phyloP scores from a whole-genome alignment of 2,113 vertebrate genomes.

The Trichomycterus rosablanca region DNA sequence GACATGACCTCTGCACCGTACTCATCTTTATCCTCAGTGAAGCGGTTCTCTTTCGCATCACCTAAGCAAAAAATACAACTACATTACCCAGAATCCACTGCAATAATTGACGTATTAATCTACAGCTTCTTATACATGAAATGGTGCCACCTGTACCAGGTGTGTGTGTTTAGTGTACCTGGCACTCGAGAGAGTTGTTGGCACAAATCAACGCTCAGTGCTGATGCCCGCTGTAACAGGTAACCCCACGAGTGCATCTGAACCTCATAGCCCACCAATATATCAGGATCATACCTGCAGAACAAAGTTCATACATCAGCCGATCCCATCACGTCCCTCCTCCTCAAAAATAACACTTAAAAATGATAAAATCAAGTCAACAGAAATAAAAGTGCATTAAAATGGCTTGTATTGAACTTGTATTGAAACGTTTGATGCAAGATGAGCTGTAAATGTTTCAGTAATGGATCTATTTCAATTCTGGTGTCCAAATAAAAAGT shows the following conservation, averaged over 20 bases:
- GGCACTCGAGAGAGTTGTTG: slow-evolving; percentile 92
- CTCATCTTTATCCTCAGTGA: slow-evolving; percentile 83
- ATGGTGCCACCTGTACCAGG: no score
- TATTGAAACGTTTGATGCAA: no score
- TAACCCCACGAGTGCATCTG: slow-evolving; percentile 98
- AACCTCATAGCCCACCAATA: slow-evolving; percentile 93
- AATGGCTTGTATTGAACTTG: no score
- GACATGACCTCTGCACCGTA: slow-evolving; percentile 91
- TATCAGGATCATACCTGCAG: slow-evolving; percentile 93
- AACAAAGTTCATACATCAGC: not conserved
- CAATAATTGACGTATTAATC: not conserved
- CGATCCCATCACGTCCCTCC: no score
- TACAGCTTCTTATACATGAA: not conserved
- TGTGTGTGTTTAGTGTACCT: slow-evolving; percentile 64
- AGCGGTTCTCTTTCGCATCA: slow-evolving; percentile 85
- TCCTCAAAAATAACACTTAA: no score
- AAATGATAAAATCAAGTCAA: no score
- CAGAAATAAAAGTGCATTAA: not conserved
- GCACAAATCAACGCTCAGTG: slow-evolving; percentile 80
- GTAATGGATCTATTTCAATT: no score
- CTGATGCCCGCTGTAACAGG: slow-evolving; percentile 87
- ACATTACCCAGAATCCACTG: slow-evolving; percentile 1
- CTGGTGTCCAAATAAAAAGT: not conserved
- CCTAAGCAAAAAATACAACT: slow-evolving; percentile 63
- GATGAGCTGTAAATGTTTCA: no score